Percentiles rank a stretch among this genome's conserved stretches.
phyloP scores from a whole-genome alignment of 2,113 vertebrate genomes.

The Mesoclemmys tuberculata region DNA sequence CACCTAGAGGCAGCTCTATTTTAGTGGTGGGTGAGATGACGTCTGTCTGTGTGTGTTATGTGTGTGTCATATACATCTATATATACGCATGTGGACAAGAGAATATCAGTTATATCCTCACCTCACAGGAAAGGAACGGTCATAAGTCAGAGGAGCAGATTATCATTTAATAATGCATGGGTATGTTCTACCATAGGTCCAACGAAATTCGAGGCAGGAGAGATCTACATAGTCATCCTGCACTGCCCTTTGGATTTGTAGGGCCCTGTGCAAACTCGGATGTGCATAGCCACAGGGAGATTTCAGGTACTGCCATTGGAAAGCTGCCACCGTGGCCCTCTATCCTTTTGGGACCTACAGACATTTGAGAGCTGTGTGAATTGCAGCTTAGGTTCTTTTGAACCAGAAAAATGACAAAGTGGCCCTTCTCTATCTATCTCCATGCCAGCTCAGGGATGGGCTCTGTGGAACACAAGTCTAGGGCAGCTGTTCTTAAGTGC shows the following conservation, averaged over 20 bases:
- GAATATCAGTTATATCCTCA: background rate
- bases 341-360: background rate
- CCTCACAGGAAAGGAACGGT: background rate
- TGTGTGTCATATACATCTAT: background rate
- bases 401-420: background rate
- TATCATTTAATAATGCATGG: background rate
- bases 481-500: background rate
- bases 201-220: background rate
- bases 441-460: background rate
- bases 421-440: slow-evolving; percentile 3
- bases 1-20: background rate
- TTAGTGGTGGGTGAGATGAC: background rate
- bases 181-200: background rate
- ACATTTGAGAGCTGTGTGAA: background rate
- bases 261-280: background rate
- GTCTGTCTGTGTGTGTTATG: background rate
- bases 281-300: background rate
- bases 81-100: background rate
- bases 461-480: background rate
- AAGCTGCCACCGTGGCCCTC: background rate
- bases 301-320: background rate
- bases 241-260: background rate
- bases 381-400: background rate
- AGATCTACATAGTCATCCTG: background rate
- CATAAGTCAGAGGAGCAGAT: background rate